phyloP scores from a whole-genome alignment of 2,797 vertebrate species.

The Coluber constrictor region DNA sequence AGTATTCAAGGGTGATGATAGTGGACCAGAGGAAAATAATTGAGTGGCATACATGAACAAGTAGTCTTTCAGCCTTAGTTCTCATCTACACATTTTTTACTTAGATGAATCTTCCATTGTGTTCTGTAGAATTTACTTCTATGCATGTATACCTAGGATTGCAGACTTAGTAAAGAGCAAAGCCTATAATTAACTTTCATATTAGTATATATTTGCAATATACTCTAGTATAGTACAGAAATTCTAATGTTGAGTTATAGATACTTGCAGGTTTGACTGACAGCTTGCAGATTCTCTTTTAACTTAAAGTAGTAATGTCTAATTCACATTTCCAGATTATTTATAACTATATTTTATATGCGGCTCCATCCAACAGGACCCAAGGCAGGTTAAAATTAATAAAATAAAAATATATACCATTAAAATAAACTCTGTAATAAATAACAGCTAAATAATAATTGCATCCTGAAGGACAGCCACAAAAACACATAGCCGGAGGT shows the following conservation, averaged over 20 bases:
- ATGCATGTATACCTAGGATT: background rate
- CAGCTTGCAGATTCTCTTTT: background rate
- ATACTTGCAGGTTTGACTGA: background rate
- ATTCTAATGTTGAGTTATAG: background rate
- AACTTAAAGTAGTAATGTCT: background rate
- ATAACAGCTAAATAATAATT: background rate
- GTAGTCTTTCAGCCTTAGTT: background rate
- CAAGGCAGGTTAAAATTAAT: background rate
- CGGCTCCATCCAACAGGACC: background rate
- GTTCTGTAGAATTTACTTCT: background rate
- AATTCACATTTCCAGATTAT: background rate
- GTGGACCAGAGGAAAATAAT: slow-evolving; percentile 25
- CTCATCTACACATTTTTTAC: background rate
- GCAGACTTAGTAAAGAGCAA: background rate
- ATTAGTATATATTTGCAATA: background rate
- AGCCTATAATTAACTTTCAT: background rate
- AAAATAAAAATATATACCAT: background rate
- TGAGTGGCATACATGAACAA: slow-evolving; percentile 17
- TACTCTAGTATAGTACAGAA: slow-evolving; percentile 4
- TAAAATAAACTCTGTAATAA: background rate
- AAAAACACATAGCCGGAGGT: background rate
- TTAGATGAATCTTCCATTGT: background rate
- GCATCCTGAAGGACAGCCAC: background rate
- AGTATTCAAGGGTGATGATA: slow-evolving; percentile 3
- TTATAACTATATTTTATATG: background rate